Base-by-base conservation (phyloP, 2,888 invertebrate species). In the Paralinhomoeus sp. region DNA sequence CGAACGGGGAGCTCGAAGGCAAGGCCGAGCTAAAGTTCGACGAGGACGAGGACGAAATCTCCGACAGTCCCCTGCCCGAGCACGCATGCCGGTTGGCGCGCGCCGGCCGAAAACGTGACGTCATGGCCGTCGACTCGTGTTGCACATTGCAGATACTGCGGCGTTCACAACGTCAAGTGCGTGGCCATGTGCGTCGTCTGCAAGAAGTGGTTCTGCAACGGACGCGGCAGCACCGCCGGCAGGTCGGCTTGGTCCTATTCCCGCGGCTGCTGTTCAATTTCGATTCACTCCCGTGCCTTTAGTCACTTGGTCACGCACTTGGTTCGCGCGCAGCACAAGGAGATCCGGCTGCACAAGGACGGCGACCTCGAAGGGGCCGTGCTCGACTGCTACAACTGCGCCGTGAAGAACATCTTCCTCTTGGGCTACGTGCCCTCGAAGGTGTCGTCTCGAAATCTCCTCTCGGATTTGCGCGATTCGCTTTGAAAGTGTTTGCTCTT, bases 151-250 rank as follows among this genome's bases (percentile, higher is more conserved):
- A 87, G 89, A 63, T 97, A 99, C 64, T 99, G 97, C 67, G 93
- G 93, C 40, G 89, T 97, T 51, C 89, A 91, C 63, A 91, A 93
- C 62, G 89, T 87, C 1, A 76, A 81, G 50, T 85, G 84, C 57
- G 97, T 99, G 36, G 89, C 93, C 44, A 83, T 84, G 78, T 99
- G 97, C 67, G 91, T 91, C 63, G 75, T 82, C 48, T 97, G 97
- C 64, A 87, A 85, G 63, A 91, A 93, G 63, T 99, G 97, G 97
- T 99, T 99, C 64, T 99, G 97, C 66, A 99, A 99, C 70, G 93
- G 91, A 1, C 75, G 91, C 46, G 93, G 93, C 18, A 89, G 84
- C 62, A 91, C 91, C 1, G 87, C 89, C 1, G 93, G 85, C 53
- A 70, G 64, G 69, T 68, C 3, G n/a, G n/a, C n/a, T n/a, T n/a